Evolutionary conservation across 2,113 vertebrate species (phyloP), one percentile per base, ranked within the genome.

Genomic region (Centropus bengalensis): DNA sequence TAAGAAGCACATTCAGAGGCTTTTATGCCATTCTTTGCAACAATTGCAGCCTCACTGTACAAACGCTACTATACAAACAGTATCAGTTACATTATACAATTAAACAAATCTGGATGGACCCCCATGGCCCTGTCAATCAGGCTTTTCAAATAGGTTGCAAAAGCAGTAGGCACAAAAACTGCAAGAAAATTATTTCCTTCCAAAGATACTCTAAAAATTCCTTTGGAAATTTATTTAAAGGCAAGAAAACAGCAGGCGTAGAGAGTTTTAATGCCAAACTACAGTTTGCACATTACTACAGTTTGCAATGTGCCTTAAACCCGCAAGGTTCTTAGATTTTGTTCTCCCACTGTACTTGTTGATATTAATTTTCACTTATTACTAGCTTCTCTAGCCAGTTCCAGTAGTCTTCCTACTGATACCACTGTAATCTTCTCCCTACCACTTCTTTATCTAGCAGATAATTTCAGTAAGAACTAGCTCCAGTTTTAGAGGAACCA

Each of bases 351-450:
- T 75, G 27, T 68, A 86, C 86, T 78, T 75, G 27, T 7, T 52
- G 62, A 58, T 64, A 82, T 88, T 67, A 54, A 62, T 92, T 93
- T 89, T 91, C 49, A 40, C 30, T 93, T 86, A 93, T 79, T 79
- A 63, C 33, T 78, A 68, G 73, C 36, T 92, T 88, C 19, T 84
- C 23, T 42, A 69, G 40, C 22, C 54, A 62, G 36, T 85, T 93
- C 28, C 60, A 60, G 26, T 26, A 87, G 40, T 36, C 40, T 86
- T 88, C 49, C 71, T 36, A 56, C 54, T 44, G 83, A 44, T 26
- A 78, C 44, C 73, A 54, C 58, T 79, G 40, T 90, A 86, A 95
- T 93, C 56, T 79, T 89, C 62, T 74, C 40, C 66, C 24, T 78
- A 42, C 67, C 62, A 47, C 22, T 89, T 79, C 84, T 88, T 90